phyloP scores from a whole-genome alignment of 2,797 vertebrate species.

The Rhinichthys osculus region DNA sequence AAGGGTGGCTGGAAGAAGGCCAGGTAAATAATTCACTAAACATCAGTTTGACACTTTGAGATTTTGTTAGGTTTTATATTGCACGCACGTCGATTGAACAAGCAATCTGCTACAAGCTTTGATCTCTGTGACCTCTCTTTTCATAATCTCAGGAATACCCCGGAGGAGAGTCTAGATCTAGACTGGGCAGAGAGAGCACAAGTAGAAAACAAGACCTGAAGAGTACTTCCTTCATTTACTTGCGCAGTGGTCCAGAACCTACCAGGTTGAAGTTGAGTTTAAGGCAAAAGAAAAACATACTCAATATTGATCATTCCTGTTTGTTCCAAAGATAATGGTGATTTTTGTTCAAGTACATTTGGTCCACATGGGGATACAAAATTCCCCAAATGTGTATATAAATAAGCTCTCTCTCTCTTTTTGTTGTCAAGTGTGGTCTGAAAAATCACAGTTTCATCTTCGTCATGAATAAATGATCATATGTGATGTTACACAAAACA shows the following conservation, averaged over 20 bases:
- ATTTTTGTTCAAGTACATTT: conserved; percentile 32
- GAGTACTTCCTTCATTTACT: conserved; percentile 20
- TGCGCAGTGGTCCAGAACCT: conserved; percentile 18
- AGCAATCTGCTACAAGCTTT: neutral
- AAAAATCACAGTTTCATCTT: conserved; percentile 3
- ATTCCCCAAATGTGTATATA: conserved; percentile 46
- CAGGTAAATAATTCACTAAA: conserved; percentile 66
- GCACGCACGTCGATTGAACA: neutral
- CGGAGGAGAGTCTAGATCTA: conserved; percentile 60
- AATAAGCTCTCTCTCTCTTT: neutral
- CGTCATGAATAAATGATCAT: neutral
- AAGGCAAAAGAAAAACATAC: conserved; percentile 22
- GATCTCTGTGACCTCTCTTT: conserved; percentile 33
- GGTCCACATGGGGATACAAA: conserved; percentile 16
- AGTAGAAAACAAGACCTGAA: conserved; percentile 49
- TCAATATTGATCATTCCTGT: conserved; percentile 6
- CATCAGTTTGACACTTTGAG: neutral
- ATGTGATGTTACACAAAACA: neutral
- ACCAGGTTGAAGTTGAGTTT: conserved; percentile 16
- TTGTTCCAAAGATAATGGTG: conserved; percentile 31
- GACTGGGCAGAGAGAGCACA: conserved; percentile 50
- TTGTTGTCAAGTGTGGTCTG: conserved; percentile 29
- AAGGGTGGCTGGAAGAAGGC: conserved; percentile 55
- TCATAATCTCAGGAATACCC: conserved; percentile 60
- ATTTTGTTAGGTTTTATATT: neutral